These are phyloP conservation scores for Ginglymostoma cirratum DNA, from an alignment of 2,113 vertebrate genomes.

Conservation along the genomic window DNA sequence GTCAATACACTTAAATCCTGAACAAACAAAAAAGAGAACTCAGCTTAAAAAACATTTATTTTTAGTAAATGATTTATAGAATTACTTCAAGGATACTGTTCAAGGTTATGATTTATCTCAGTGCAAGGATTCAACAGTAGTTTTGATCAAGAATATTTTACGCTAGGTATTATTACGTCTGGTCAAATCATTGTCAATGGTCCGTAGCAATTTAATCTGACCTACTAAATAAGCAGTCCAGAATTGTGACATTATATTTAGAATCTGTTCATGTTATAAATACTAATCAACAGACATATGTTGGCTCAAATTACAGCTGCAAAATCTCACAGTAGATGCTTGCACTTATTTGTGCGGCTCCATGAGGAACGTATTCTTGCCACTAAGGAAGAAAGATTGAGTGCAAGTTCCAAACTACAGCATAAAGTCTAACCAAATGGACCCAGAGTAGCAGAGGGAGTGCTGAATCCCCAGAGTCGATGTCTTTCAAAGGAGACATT, in stretches of 20 bases:
- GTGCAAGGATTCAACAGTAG: neutral
- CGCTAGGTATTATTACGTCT: neutral
- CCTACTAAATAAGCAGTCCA: neutral
- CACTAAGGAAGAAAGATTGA: no score
- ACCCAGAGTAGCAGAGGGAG: neutral
- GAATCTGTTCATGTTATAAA: slow-evolving; percentile 19
- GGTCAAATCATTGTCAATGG: neutral
- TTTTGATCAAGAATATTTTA: neutral
- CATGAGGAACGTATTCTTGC: neutral
- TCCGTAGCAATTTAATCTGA: neutral
- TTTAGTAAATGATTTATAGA: neutral
- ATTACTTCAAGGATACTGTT: neutral
- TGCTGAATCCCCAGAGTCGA: neutral
- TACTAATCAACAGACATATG: neutral
- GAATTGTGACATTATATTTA: neutral
- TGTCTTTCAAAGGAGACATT: neutral
- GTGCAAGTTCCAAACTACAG: neutral
- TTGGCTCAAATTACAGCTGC: neutral
- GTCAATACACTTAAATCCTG: neutral
- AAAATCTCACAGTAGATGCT: neutral
- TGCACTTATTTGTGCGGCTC: neutral
- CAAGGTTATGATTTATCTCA: neutral
- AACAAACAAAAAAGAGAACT: neutral
- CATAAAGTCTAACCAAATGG: neutral
- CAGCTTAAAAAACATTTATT: neutral